Base-by-base conservation (phyloP, 2,797 vertebrate species). In the Artibeus lituratus region DNA sequence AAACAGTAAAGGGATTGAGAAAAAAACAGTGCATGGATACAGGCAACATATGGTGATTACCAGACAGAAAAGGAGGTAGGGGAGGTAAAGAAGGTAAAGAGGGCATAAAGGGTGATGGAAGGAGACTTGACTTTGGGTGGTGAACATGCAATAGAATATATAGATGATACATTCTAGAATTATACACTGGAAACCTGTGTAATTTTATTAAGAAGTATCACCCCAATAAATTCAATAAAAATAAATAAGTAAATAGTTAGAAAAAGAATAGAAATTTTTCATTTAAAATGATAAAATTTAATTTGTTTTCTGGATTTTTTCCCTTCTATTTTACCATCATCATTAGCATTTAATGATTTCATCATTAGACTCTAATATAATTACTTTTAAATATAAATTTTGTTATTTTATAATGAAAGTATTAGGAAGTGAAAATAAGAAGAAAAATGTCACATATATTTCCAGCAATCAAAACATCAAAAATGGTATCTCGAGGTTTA, bases 201-300 rank as follows among this genome's bases (percentile, higher is more conserved):
- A 37, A 70, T 70, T 70, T 70, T 70, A 70, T 70, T 70, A 37
- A 70, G 35, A 19, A 70, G 37, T 37, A 19, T 22, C 35, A 37
- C 67, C 67, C 19, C 35, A 70, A 70, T 37, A 70, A 22, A 70
- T 70, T 37, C 19, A 70, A 70, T 67, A 37, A 5, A 70, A 69
- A 69, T 11, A 70, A 37, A 70, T 19, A 35, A 67, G n/a, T 18
- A 16, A 62, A 62, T 12, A 65, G 29, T 65, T 65, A 57, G 24
- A 37, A 69, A 37, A 92, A 85, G 22, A 73, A 81, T 44, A 76
- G 55, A 70, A 81, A 94, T 2, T 47, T 44, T 80, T 80, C 53
- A 83, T 77, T 76, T 92, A 74, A 89, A 78, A 76, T 44, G 24
- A 62, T n/a, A 53, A 94, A 62, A 94, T 81, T 21, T 91, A 62